Evolutionary conservation across 2,888 invertebrate species (phyloP).

Genomic region (Sphaerophoria rueppellii): DNA sequence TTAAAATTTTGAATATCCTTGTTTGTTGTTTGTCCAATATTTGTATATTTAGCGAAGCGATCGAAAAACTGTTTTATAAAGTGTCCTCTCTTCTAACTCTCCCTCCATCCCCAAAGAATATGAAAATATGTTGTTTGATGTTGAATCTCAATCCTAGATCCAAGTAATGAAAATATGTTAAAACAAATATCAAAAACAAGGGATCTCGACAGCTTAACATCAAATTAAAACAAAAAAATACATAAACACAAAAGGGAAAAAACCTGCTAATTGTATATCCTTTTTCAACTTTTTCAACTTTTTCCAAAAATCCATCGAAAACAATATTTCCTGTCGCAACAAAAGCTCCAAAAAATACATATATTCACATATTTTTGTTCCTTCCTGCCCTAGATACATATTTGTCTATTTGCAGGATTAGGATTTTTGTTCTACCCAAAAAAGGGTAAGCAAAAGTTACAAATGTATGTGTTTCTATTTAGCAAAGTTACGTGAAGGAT

Average conservation of each 20-base stretch:
- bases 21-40: no score
- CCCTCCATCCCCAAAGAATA: no score
- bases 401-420: background rate
- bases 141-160: no score
- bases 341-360: background rate
- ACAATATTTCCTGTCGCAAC: slow-evolving; percentile 11
- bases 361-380: background rate
- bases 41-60: no score
- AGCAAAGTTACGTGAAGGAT: background rate
- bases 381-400: background rate
- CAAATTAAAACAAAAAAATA: background rate
- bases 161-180: no score
- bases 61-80: no score
- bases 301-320: background rate
- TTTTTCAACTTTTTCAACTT: background rate
- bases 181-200: no score
- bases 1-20: no score
- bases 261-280: background rate
- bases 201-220: no score
- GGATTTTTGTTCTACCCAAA: background rate
- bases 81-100: no score
- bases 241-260: background rate
- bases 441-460: background rate
- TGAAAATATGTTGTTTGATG: no score
- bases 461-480: slow-evolving; percentile 13